Conservation (phyloP, 2,797 vertebrate species). For the Bovichtus variegatus region DNA sequence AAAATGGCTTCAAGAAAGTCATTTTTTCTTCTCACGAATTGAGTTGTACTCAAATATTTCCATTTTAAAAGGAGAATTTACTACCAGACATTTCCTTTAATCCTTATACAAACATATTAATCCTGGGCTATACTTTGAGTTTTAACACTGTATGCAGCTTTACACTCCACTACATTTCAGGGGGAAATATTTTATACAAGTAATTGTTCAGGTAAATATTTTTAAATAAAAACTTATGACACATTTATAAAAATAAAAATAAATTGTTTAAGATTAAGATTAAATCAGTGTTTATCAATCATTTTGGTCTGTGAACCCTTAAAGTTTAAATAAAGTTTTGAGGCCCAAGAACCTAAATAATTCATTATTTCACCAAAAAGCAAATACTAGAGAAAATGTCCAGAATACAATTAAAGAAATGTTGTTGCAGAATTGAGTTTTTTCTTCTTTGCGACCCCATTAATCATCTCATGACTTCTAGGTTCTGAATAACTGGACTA, state of each 20-base stretch:
- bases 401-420: conserved; percentile 1
- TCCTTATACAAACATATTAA: background rate
- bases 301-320: background rate
- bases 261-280: background rate
- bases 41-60: background rate
- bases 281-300: background rate
- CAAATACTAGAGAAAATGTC: conserved; percentile 11
- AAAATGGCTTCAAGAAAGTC: conserved; percentile 8
- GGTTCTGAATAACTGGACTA: background rate
- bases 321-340: background rate
- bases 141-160: background rate
- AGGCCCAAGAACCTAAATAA: background rate
- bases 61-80: background rate
- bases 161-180: background rate
- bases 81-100: background rate
- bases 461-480: background rate
- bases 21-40: background rate
- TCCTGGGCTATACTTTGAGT: background rate
- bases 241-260: background rate
- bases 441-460: background rate
- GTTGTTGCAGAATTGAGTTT: background rate
- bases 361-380: background rate
- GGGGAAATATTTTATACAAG: background rate
- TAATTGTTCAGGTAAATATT: background rate
- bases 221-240: background rate